Base-by-base conservation (phyloP, 2,888 invertebrate species). In the Tetanocera ferruginea region DNA sequence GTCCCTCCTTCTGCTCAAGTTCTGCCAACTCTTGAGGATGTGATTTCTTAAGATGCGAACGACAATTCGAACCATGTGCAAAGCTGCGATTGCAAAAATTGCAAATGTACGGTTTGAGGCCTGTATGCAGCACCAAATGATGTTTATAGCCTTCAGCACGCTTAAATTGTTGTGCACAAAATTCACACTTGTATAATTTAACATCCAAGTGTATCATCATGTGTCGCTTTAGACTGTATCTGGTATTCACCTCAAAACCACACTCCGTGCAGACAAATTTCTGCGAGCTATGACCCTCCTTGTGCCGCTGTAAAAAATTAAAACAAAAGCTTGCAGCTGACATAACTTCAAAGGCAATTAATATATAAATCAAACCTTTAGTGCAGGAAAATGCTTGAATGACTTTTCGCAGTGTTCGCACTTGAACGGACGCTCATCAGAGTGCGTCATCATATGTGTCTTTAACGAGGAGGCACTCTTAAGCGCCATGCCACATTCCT, bases 401-500 rank as follows among this genome's bases (percentile, higher is more conserved):
- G 83, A 84, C 70, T 89, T 89, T 19, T 86, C 85, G 82, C 89
- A 89, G 49, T 88, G 34, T 1, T 78, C 75, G 19, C 78, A 79
- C 19, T 77, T 72, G 57, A 71, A 66, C 0, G 90, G 91, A 0
- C 89, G 87, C 6, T 89, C 89, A 8, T 91, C 90, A 25, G 90
- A 89, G 79, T 91, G 91, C 23, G 88, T 89, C 0, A 90, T 85
- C 79, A 90, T 87, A 78, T 91, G 91, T 78, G 90, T 90, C 80
- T 90, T 90, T 2, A 91, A 83, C 2, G 90, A 89, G 14, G 90
- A 89, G 76, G 89, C 88, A 6, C 90, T 90, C 3, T 89, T 88
- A 69, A 90, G 90, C 11, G 89, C 88, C 72, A 90, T 87, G 0
- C 90, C 90, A 81, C 91, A 91, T 75, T 90, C 88, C 79, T 91